Evolutionary conservation across 1,140 invertebrate species (phyloP).

Genomic region (Drosophila suzukii): DNA sequence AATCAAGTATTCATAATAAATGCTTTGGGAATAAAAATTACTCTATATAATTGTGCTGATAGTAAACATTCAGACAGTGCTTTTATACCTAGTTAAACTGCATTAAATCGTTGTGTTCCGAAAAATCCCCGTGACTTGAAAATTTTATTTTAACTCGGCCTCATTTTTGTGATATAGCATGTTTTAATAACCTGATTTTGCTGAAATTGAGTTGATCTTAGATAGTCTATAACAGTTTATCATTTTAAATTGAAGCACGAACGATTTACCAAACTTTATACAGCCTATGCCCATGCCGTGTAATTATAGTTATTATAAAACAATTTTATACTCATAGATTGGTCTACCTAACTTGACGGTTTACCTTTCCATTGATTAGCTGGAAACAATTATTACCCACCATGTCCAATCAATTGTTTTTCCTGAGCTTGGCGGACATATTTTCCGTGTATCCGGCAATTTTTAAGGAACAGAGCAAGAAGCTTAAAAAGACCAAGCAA

Average conservation of each 20-base stretch:
- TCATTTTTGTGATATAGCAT: conserved; percentile 1
- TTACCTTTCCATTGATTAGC: neutral
- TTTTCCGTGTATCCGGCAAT: conserved; percentile 84
- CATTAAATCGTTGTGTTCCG: neutral
- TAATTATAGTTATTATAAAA: too few relatives aligned
- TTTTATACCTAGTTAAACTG: neutral
- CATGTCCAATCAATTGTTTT: conserved; percentile 81
- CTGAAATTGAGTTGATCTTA: neutral
- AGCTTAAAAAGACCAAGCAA: conserved; percentile 69
- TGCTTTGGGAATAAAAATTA: too few relatives aligned
- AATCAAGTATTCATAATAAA: too few relatives aligned
- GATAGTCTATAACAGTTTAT: neutral
- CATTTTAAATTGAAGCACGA: neutral
- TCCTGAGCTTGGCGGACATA: conserved; percentile 81
- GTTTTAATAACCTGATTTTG: conserved; percentile 1
- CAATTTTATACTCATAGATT: too few relatives aligned
- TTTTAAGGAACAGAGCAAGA: conserved; percentile 70
- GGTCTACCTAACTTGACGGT: too few relatives aligned
- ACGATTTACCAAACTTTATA: too few relatives aligned
- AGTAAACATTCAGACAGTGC: neutral
- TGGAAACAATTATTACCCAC: neutral
- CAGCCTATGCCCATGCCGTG: too few relatives aligned
- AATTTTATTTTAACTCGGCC: neutral
- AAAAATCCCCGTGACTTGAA: neutral
- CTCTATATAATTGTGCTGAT: too few relatives aligned